Base-by-base conservation (phyloP, 1,140 invertebrate species). In the Lordiphosa collinella region DNA sequence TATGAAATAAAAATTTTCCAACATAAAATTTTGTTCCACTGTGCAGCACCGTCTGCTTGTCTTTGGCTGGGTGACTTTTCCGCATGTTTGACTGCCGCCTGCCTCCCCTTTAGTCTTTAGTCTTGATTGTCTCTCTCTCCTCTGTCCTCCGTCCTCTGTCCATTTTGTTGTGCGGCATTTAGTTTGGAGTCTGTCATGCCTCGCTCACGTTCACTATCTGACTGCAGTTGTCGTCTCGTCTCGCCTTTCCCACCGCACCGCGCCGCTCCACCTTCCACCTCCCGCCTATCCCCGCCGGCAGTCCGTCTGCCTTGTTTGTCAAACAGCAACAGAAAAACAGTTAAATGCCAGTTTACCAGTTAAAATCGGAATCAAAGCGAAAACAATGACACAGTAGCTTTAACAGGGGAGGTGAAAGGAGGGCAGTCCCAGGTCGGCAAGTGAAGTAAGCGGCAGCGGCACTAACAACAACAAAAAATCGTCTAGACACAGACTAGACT, bases 401-500 rank as follows among this genome's bases (percentile, higher is more conserved):
- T 60, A 50, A 70, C 67, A 60, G 54, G 57, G 37, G 43, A 38
- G 37, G 35, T 31, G 44, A 40, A 14, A 38, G 41, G 29, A 53
- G 43, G 62, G 37, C 37, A 18, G 31, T 4, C 58, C 67, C 60
- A 72, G 69, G 59, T 64, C 71, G 67, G 52, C 63, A 82, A 61
- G 60, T 66, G 66, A 72, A 80, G 75, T 70, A 66, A 75, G 57
- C 57, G 53, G 16, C 63, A 54, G 57, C 62, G 38, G 35, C 58
- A 41, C 13, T 34, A 60, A 49, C 47, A 51, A 57, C 35, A 76
- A 74, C 68, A 82, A 76, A 88, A 88, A 88, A 88, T 73, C 69
- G 86, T 88, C 86, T 88, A 88, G 86, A 88, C 86, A 88, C 65
- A 86, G 86, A 88, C 86, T 88, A 88, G 86, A 88, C 86, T 88